Evolutionary conservation across 2,797 vertebrate genomes (phyloP), one percentile per base, ranked within the genome.

Genomic region (Loriculus beryllinus): DNA sequence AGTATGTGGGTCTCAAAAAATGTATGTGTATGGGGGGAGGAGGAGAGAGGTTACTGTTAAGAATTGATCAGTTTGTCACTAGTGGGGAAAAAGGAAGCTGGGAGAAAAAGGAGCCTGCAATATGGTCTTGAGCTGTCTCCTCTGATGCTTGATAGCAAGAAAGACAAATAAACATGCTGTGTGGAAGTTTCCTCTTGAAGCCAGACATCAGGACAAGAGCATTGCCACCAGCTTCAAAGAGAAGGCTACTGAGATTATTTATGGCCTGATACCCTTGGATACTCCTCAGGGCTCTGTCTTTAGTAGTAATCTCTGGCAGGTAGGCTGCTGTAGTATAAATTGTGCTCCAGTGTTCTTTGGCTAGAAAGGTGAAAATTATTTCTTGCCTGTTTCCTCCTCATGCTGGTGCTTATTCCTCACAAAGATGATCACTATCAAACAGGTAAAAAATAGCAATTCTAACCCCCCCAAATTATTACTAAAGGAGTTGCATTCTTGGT

Each of bases 401-500:
- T 28, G 16, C 35, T 79, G 49, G 31, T 75, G 7, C 35, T 82
- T 63, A 28, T 77, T 82, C n/a, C 31, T 28, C 0, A 11, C 1
- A 8, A 15, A 71, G 49, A 10, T 68, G 13, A 20, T 80, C 5
- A 7, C 21, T 74, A 15, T 80, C 39, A 68, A 88, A 52, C 23
- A 81, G 52, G 25, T 85, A 7, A 60, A 85, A 74, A 80, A 57
- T 3, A 39, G 0, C 65, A 56, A 52, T 67, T 82, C 40, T 63
- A 12, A 49, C 25, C 33, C 0, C 1, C 1, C 2, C 6, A 25
- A 31, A 1, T 88, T 43, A 39, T n/a, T 81, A 47, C 25, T 29
- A 75, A 47, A 82, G 39, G 13, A 62, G 14, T 42, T 82, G 14
- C 11, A 6, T 71, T 92, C 8, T 57, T 75, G 4, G 1, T 28